These are phyloP conservation scores for Odontomyia ornata DNA, from an alignment of 2,888 invertebrate genomes.

Conservation along the genomic window DNA sequence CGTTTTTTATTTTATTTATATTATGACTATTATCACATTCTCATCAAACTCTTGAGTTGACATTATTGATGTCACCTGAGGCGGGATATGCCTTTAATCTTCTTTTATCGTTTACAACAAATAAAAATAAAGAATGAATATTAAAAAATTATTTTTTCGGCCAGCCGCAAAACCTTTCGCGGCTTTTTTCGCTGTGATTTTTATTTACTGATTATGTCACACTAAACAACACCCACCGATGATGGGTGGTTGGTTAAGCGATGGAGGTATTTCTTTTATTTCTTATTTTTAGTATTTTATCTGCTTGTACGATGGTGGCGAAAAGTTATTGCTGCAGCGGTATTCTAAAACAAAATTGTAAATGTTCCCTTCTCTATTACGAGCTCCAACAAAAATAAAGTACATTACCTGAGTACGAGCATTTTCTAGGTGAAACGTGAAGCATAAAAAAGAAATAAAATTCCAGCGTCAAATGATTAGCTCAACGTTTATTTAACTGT, in stretches of 20 bases:
- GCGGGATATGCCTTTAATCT: conserved; percentile 42
- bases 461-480: not conserved
- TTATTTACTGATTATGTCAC: conserved; percentile 45
- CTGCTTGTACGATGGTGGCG: too few relatives aligned
- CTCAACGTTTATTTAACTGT: not conserved
- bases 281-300: too few relatives aligned
- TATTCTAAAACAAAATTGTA: too few relatives aligned
- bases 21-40: not conserved
- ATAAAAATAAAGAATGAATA: not conserved
- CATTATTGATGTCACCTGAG: conserved; percentile 38
- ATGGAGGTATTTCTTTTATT: too few relatives aligned
- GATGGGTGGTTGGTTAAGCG: conserved; percentile 6
- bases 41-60: conserved; percentile 5
- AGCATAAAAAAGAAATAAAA: not conserved
- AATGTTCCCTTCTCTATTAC: too few relatives aligned
- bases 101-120: conserved; percentile 20
- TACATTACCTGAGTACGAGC: not conserved
- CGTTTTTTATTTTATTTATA: too few relatives aligned
- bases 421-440: not conserved
- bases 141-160: not conserved
- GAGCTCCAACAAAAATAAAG: too few relatives aligned
- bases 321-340: too few relatives aligned
- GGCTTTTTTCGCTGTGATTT: conserved; percentile 32
- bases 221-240: conserved; percentile 35
- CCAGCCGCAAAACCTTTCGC: conserved; percentile 6